phyloP scores from a whole-genome alignment of 2,888 invertebrate genomes.

The Eustalomyia histrio region DNA sequence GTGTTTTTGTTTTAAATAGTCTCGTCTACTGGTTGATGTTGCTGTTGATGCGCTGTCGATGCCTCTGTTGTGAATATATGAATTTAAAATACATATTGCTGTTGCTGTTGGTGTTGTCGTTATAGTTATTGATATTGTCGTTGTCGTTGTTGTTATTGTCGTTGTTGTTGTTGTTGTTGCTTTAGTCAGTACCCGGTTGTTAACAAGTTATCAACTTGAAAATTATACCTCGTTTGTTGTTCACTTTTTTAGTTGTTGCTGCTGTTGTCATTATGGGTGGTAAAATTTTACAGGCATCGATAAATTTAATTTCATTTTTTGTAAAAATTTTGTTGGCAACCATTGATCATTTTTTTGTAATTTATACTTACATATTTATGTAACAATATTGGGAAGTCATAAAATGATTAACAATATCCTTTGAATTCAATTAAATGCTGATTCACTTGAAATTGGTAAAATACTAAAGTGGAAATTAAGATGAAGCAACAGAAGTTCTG shows the following conservation, averaged over 20 bases:
- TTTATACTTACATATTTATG: not conserved
- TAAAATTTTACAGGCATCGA: constrained; percentile 57
- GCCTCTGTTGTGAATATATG: constrained; percentile 32
- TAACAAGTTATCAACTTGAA: constrained; percentile 66
- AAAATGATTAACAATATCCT: constrained; percentile 19
- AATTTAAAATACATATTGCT: constrained; percentile 21
- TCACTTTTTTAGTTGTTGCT: constrained; percentile 51
- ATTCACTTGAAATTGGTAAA: not conserved
- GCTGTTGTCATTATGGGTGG: constrained; percentile 59
- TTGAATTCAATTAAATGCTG: not conserved
- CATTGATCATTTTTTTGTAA: constrained; percentile 5
- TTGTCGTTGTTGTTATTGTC: constrained; percentile 33
- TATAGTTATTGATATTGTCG: constrained; percentile 11
- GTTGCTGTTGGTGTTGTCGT: not conserved
- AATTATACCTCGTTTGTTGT: constrained; percentile 64
- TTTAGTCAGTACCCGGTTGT: constrained; percentile 56
- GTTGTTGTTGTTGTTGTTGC: constrained; percentile 41
- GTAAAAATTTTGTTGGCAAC: not conserved
- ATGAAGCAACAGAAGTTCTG: too few relatives aligned
- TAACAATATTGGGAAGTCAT: constrained; percentile 28
- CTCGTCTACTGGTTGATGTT: constrained; percentile 20
- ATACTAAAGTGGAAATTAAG: too few relatives aligned
- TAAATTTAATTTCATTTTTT: constrained; percentile 12
- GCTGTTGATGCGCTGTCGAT: constrained; percentile 3
- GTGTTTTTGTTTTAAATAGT: constrained; percentile 5